Conservation (phyloP, 2,113 vertebrate genomes). For the Pelvicachromis taeniatus region DNA sequence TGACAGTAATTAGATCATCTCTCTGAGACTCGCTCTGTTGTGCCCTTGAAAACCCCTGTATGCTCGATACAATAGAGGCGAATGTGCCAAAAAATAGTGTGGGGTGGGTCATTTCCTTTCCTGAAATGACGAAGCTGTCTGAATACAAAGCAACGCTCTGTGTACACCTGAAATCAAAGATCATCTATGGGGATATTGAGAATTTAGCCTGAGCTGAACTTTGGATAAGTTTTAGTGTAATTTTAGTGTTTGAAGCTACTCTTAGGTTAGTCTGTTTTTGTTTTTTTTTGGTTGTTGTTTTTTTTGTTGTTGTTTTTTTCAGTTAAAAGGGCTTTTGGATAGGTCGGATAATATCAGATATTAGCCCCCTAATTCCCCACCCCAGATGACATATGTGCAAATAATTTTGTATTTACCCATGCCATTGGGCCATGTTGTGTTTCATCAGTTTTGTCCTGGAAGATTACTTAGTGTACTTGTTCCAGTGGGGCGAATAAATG, state of each 20-base stretch:
- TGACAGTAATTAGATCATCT: conserved; percentile 59
- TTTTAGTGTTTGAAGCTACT: not conserved
- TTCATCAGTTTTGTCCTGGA: not conserved
- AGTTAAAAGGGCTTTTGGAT: not conserved
- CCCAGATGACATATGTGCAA: not conserved
- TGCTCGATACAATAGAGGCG: not conserved
- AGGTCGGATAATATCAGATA: not conserved
- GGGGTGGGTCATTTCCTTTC: not conserved
- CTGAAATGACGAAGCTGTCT: not conserved
- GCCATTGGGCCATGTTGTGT: not conserved
- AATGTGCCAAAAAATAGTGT: not conserved
- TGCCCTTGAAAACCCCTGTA: conserved; percentile 36
- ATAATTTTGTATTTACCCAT: not conserved
- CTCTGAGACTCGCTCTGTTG: not conserved
- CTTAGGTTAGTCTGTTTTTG: not conserved
- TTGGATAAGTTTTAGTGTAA: not conserved
- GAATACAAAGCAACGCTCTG: not conserved
- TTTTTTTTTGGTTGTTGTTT: too few species aligned
- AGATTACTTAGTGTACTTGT: not conserved
- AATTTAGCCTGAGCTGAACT: not conserved
- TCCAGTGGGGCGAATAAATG: not conserved
- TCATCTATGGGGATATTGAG: not conserved
- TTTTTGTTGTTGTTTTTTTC: too few species aligned
- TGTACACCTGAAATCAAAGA: not conserved
- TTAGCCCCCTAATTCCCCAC: not conserved